Conservation (phyloP, 2,888 invertebrate genomes). For the Tridacna crocea region DNA sequence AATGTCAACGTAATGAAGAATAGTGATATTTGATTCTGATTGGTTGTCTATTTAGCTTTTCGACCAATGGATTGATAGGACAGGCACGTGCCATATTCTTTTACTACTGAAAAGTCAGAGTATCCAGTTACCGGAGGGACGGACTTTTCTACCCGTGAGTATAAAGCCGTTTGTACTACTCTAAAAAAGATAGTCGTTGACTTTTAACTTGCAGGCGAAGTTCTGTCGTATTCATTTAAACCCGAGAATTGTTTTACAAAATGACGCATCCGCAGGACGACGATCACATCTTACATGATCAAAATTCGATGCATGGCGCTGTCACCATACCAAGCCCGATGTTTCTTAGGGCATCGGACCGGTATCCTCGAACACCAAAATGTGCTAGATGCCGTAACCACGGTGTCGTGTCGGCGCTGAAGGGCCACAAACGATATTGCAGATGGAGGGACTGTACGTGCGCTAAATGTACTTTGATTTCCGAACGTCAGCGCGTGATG, state of each 20-base stretch:
- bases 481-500: conserved; percentile 98
- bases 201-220: too few species aligned
- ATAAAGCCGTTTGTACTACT: background rate
- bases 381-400: conserved; percentile 99
- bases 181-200: background rate
- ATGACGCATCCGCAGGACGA: conserved; percentile 28
- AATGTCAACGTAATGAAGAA: too few species aligned
- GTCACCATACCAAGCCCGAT: conserved; percentile 39
- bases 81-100: background rate
- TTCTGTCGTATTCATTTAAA: too few species aligned
- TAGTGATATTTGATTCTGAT: background rate
- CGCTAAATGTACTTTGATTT: conserved; percentile 98
- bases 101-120: background rate
- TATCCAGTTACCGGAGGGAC: conserved; percentile 23
- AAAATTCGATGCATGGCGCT: conserved; percentile 2
- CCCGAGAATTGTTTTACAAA: too few species aligned
- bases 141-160: background rate
- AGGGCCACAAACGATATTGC: conserved; percentile 93
- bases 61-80: background rate
- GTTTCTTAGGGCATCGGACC: conserved; percentile 86
- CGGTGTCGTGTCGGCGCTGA: conserved; percentile 97
- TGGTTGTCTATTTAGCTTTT: background rate
- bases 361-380: conserved; percentile 98
- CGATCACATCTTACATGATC: background rate
- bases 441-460: conserved; percentile 97